Evolutionary conservation across 2,888 invertebrate genomes (phyloP), one percentile per base, ranked within the genome.

Genomic region (Cantharis lateralis): DNA sequence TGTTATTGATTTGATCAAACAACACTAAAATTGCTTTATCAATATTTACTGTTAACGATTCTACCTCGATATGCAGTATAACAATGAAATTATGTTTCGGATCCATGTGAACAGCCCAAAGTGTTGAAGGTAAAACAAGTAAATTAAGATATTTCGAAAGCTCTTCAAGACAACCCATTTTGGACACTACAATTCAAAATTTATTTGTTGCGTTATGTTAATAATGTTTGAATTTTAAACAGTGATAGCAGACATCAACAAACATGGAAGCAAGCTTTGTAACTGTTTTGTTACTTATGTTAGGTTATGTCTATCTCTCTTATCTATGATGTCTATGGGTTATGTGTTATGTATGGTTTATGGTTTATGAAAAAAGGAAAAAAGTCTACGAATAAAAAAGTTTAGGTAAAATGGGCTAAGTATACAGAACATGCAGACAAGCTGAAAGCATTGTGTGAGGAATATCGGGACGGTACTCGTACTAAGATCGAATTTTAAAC

Each of bases 71-170:
- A 68, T 83, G 84, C 68, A 84, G 68, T 66, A 83, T 75, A 13
- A 81, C 84, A 32, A 83, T 78, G 68, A 82, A 84, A 61, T 83
- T 77, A 73, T 79, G 80, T 70, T 81, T 79, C 11, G 84, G 83
- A 78, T 85, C 83, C 20, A 82, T 70, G 76, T 84, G 84, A 24
- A 82, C 73, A n/a, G 80, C 83, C 84, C 84, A 85, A 48, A 84
- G 75, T n/a, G 82, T 76, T 62, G 83, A 83, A 4, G 84, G 84
- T 76, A 84, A 77, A 20, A 80, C 71, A 13, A 84, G 61, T 70
- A 81, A 78, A 69, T 81, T 73, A 69, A 84, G 74, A 64, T 82
- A 81, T 78, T 81, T 82, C 18, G 71, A 77, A 64, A 77, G 68
- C 48, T 74, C 74, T 71, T 68, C 66, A 26, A 77, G 48, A 62